phyloP scores from a whole-genome alignment of 2,797 vertebrate species.

The Chiroxiphia lanceolata region DNA sequence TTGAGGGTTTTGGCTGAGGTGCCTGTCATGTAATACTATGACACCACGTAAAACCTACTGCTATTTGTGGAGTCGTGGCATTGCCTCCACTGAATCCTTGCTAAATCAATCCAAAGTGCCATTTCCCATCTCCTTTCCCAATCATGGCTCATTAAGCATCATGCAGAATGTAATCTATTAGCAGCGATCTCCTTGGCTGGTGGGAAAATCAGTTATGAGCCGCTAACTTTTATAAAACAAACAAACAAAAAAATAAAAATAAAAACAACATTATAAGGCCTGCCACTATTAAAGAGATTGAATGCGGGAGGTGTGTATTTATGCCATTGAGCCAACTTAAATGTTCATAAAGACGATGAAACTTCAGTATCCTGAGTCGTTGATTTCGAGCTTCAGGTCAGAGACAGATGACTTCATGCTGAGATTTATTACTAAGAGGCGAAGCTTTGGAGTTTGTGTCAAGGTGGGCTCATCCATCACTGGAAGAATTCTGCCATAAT shows the following conservation, averaged over 20 bases:
- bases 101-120: conserved; percentile 35
- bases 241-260: background rate
- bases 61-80: background rate
- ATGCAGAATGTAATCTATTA: conserved; percentile 63
- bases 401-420: conserved; percentile 69
- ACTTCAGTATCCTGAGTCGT: conserved; percentile 44
- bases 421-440: conserved; percentile 64
- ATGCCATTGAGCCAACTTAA: conserved; percentile 48
- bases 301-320: conserved; percentile 49
- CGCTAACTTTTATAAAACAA: conserved; percentile 49
- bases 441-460: conserved; percentile 62
- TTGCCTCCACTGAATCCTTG: background rate
- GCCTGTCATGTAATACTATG: background rate
- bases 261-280: conserved; percentile 60
- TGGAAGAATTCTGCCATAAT: conserved; percentile 51
- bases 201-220: conserved; percentile 34
- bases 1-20: background rate
- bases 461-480: conserved; percentile 62
- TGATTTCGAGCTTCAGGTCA: conserved; percentile 67
- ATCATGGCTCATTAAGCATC: conserved; percentile 62
- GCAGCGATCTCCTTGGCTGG: background rate
- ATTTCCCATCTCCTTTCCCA: conserved; percentile 42
- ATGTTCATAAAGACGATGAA: conserved; percentile 60
- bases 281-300: conserved; percentile 64
- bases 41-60: background rate